Conservation (phyloP, 2,888 invertebrate genomes). For the Carterocephalus palaemon region DNA sequence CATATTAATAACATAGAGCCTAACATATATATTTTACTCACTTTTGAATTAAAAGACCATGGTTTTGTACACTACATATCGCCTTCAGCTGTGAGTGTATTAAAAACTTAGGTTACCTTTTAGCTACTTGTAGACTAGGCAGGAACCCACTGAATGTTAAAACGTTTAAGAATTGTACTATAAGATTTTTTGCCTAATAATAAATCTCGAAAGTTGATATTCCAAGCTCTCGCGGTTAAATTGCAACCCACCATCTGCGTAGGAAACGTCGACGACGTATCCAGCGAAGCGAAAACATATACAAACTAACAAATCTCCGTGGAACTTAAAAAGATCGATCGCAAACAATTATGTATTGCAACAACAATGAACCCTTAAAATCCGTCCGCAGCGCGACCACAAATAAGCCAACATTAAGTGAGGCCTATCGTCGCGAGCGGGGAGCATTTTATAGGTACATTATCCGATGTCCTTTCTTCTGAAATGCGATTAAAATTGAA, state of each 20-base stretch:
- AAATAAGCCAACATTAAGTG: constrained; percentile 72
- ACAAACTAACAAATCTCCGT: constrained; percentile 50
- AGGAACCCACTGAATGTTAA: no score
- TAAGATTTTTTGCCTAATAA: no score
- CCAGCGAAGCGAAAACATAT: constrained; percentile 50
- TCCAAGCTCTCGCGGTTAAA: no score
- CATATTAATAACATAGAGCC: no score
- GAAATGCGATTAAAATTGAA: constrained; percentile 79
- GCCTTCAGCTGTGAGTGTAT: no score
- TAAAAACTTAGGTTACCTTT: no score
- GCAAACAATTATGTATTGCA: constrained; percentile 65
- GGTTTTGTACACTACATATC: no score
- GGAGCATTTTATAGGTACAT: constrained; percentile 66
- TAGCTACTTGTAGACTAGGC: no score
- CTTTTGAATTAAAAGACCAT: no score
- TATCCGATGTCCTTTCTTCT: constrained; percentile 77
- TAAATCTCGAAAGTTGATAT: no score
- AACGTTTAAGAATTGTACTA: no score
- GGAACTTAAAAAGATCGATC: constrained; percentile 70
- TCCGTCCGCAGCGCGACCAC: constrained; percentile 62
- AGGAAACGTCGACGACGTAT: constrained; percentile 9
- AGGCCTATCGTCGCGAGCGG: constrained; percentile 57
- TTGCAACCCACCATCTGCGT: constrained; percentile 17
- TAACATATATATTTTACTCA: no score
- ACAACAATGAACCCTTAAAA: constrained; percentile 65